A percentile compares a stretch with the other conserved stretches of the same genome.
Conservation (phyloP, 2,113 vertebrate genomes). For the Meles meles region DNA sequence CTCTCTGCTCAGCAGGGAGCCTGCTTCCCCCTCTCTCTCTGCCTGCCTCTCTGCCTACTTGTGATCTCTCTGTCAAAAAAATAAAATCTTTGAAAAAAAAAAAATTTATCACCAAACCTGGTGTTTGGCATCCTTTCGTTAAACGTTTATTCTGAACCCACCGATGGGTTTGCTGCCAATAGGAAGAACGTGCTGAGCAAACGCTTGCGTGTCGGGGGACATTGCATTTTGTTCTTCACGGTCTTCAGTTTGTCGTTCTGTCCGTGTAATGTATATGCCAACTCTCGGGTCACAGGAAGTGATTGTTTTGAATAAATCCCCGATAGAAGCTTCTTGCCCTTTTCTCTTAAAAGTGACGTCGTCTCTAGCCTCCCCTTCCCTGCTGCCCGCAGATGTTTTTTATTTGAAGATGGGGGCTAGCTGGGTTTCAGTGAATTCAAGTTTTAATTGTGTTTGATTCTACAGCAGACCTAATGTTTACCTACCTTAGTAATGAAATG, state of each 20-base stretch:
- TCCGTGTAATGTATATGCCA: not conserved
- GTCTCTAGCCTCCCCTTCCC: not conserved
- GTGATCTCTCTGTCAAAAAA: too few relatives aligned
- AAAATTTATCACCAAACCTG: not conserved
- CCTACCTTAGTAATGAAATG: conserved; percentile 48
- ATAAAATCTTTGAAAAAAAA: too few relatives aligned
- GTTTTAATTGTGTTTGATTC: conserved; percentile 66
- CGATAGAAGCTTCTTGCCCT: not conserved
- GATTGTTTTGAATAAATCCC: not conserved
- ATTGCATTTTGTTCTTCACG: not conserved
- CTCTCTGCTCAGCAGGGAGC: too few relatives aligned
- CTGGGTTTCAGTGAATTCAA: conserved; percentile 63
- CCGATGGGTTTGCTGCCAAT: not conserved
- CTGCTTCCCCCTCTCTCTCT: too few relatives aligned
- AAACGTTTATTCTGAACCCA: not conserved
- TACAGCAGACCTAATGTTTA: conserved; percentile 44
- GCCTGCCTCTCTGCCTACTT: too few relatives aligned
- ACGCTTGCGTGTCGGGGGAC: not conserved
- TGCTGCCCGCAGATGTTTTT: not conserved
- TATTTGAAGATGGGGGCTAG: conserved; percentile 9
- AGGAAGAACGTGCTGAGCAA: not conserved
- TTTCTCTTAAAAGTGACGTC: not conserved
- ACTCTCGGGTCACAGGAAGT: accelerated
- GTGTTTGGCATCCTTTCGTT: not conserved
- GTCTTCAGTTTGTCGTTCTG: not conserved